A percentile compares a stretch with the other conserved stretches of the same genome.
Evolutionary conservation across 2,888 invertebrate species (phyloP).

Genomic region (Adineta ricciae): DNA sequence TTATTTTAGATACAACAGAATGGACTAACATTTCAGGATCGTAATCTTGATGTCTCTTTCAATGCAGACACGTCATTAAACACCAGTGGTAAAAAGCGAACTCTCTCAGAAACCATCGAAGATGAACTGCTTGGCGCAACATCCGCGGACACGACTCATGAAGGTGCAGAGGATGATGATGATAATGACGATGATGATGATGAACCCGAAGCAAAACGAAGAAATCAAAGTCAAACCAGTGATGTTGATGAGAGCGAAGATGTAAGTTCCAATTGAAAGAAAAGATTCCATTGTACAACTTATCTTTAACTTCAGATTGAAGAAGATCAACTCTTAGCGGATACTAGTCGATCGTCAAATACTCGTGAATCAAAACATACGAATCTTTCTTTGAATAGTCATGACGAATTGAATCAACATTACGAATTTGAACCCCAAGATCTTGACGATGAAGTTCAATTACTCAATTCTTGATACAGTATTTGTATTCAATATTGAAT

Average conservation of each 20-base stretch:
- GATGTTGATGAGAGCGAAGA: neutral
- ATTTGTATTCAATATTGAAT: neutral
- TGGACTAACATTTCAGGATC: neutral
- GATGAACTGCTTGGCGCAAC: neutral
- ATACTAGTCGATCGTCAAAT: neutral
- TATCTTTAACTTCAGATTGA: neutral
- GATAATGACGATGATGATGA: too few relatives aligned
- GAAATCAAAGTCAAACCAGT: neutral
- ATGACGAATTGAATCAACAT: neutral
- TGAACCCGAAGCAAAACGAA: neutral
- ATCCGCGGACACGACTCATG: neutral
- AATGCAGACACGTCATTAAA: neutral
- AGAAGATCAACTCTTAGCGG: neutral
- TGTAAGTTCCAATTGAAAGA: neutral
- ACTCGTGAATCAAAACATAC: neutral
- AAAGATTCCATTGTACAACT: too few relatives aligned
- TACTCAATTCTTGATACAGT: constrained; percentile 4
- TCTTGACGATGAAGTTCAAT: neutral
- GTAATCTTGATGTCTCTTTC: neutral
- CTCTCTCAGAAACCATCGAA: neutral
- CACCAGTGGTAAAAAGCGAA: neutral
- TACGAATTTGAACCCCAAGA: neutral
- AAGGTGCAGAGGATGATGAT: too few relatives aligned
- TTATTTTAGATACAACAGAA: neutral
- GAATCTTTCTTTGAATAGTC: neutral